A percentile compares a stretch with the other conserved stretches of the same genome.
Conservation (phyloP, 2,888 invertebrate genomes). For the Folsomia candida region DNA sequence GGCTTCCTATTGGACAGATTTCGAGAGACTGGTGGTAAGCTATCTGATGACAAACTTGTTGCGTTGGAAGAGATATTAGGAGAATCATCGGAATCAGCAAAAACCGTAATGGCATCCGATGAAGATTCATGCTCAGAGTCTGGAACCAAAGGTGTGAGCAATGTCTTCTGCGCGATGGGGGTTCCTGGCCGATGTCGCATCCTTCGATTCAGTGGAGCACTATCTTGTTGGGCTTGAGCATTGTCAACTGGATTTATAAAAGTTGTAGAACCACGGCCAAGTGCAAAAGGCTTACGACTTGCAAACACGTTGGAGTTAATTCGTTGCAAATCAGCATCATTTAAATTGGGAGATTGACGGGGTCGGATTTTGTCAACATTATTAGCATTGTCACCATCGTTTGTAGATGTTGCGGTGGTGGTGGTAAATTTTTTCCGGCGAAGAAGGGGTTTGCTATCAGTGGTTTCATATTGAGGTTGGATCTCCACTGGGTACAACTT, state of each 20-base stretch:
- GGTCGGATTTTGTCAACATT: background rate
- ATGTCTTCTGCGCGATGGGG: background rate
- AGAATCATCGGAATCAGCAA: background rate
- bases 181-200: background rate
- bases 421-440: slow-evolving; percentile 1
- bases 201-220: background rate
- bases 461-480: too few species aligned
- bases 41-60: background rate
- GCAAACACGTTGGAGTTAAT: background rate
- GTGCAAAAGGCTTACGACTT: background rate
- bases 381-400: background rate
- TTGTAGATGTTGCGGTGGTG: background rate
- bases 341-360: background rate
- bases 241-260: background rate
- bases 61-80: background rate
- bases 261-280: background rate
- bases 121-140: slow-evolving; percentile 6
- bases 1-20: slow-evolving; percentile 10
- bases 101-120: background rate
- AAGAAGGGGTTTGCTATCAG: background rate
- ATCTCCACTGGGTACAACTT: too few species aligned
- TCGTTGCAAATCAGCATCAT: background rate
- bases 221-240: background rate
- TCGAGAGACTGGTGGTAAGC: background rate
- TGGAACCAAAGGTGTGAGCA: background rate